A percentile compares a stretch with the other conserved stretches of the same genome.
phyloP scores from a whole-genome alignment of 2,888 invertebrate species.

The Drosophila limbata region DNA sequence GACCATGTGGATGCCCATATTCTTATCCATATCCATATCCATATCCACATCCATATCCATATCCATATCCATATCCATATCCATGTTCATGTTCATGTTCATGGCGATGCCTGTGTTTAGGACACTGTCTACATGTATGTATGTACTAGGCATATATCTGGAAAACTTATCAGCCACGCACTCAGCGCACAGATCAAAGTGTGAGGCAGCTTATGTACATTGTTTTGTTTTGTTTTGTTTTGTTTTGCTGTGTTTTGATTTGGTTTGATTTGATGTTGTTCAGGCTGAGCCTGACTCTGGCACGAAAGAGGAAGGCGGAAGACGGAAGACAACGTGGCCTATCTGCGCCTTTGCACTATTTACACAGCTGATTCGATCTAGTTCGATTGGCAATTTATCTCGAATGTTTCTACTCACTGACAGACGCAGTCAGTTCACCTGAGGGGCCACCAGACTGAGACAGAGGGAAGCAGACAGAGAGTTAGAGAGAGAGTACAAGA shows the following conservation, averaged over 20 bases:
- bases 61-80: not conserved
- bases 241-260: constrained; percentile 38
- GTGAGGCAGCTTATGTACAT: constrained; percentile 6
- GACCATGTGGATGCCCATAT: constrained; percentile 30
- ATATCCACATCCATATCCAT: not conserved
- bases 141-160: constrained; percentile 37
- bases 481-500: not conserved
- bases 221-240: constrained; percentile 34
- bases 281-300: constrained; percentile 12
- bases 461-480: not conserved
- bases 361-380: constrained; percentile 78
- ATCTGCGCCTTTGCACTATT: constrained; percentile 76
- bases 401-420: constrained; percentile 50
- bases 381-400: constrained; percentile 80
- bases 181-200: constrained; percentile 65
- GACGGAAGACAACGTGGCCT: constrained; percentile 37
- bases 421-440: constrained; percentile 27
- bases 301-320: not conserved
- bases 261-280: constrained; percentile 47
- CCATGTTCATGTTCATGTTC: not conserved
- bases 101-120: not conserved
- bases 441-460: constrained; percentile 6
- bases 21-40: constrained; percentile 7
- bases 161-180: constrained; percentile 56
- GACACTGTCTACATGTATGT: constrained; percentile 27